phyloP scores from a whole-genome alignment of 2,113 vertebrate genomes.

The Stegostoma tigrinum region DNA sequence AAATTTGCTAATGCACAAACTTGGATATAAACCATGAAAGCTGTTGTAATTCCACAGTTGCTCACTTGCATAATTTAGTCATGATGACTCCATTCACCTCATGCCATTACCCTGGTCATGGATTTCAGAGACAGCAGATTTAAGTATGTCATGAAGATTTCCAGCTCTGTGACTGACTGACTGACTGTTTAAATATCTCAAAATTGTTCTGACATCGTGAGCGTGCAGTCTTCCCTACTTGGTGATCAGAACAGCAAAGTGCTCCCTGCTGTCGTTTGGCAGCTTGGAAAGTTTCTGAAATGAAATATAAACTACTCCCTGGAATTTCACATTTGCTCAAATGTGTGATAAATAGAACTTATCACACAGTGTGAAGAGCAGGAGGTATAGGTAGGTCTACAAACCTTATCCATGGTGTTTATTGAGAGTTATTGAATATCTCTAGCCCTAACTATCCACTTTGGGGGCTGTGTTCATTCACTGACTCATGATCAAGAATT shows the following conservation, averaged over 20 bases:
- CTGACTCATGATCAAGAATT: background rate
- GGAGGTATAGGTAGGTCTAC: background rate
- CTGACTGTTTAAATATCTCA: conserved; percentile 13
- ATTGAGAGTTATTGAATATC: background rate
- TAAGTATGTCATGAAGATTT: conserved; percentile 24
- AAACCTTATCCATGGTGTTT: background rate
- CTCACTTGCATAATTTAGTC: background rate
- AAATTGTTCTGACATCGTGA: background rate
- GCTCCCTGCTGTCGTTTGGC: background rate
- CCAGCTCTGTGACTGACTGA: background rate
- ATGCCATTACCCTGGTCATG: background rate
- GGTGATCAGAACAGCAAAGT: conserved; percentile 16
- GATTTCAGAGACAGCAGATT: background rate
- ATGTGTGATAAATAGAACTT: background rate
- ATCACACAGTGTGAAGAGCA: conserved; percentile 3
- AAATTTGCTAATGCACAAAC: background rate
- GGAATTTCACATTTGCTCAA: background rate
- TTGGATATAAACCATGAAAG: background rate
- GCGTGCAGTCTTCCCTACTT: background rate
- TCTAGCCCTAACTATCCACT: background rate
- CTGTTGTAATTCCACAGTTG: background rate
- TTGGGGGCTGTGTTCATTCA: background rate
- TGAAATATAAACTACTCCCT: background rate
- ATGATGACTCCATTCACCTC: background rate
- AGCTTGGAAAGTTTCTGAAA: background rate